phyloP scores from a whole-genome alignment of 2,797 vertebrate species.

The Limosa lapponica region DNA sequence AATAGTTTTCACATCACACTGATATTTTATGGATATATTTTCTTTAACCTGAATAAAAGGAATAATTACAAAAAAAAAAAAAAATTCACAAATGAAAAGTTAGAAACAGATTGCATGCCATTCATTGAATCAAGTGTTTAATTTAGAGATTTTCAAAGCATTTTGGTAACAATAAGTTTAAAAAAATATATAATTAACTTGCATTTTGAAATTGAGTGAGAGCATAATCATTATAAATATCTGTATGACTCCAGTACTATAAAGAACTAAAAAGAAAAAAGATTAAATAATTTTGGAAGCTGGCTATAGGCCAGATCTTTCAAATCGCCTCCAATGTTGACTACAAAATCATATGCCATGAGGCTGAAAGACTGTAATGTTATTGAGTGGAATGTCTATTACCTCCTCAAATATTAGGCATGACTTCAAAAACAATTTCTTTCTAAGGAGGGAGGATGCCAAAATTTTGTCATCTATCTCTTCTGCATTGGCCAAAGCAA shows the following conservation, averaged over 20 bases:
- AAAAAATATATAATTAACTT: background rate
- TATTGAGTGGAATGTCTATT: background rate
- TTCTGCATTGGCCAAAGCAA: conserved; percentile 1
- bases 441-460: background rate
- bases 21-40: background rate
- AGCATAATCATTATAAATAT: background rate
- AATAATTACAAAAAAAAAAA: background rate
- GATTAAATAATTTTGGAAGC: background rate
- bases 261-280: background rate
- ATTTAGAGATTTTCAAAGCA: background rate
- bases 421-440: background rate
- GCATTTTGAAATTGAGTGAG: background rate
- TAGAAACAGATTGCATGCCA: background rate
- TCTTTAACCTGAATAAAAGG: background rate
- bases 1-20: background rate
- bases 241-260: background rate
- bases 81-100: background rate
- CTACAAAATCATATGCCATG: background rate
- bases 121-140: background rate
- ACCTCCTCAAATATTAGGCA: background rate
- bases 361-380: background rate
- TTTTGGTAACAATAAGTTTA: background rate
- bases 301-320: background rate
- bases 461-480: conserved; percentile 28
- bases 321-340: background rate